A percentile compares a stretch with the other conserved stretches of the same genome.
These are phyloP conservation scores for Belgica antarctica DNA, from an alignment of 2,888 invertebrate species.

Conservation along the genomic window DNA sequence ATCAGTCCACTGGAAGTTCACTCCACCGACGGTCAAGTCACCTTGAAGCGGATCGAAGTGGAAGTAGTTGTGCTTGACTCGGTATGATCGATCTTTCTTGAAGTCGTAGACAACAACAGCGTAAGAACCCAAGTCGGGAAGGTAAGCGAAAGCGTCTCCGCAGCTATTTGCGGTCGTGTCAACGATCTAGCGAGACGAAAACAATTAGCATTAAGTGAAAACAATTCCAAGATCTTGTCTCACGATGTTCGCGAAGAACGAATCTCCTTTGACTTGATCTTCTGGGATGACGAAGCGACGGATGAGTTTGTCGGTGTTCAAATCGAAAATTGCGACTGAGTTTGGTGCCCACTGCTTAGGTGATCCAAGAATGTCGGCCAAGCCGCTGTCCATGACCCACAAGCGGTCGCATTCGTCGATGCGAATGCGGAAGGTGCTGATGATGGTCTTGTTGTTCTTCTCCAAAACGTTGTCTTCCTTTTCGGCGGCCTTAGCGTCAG, in stretches of 20 bases:
- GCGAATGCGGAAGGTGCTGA: conserved; percentile 71
- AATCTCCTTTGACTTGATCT: conserved; percentile 66
- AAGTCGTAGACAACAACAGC: conserved; percentile 71
- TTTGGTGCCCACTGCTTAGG: conserved; percentile 64
- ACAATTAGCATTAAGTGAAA: conserved; percentile 39
- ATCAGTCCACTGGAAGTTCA: conserved; percentile 80
- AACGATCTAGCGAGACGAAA: conserved; percentile 59
- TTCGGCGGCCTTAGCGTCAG: conserved; percentile 53
- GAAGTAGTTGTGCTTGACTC: conserved; percentile 78
- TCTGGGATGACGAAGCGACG: conserved; percentile 68
- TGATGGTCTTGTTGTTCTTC: conserved; percentile 60
- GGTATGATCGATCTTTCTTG: conserved; percentile 72
- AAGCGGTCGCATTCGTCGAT: conserved; percentile 76
- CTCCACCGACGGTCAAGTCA: conserved; percentile 72
- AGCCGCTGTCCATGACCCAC: conserved; percentile 79
- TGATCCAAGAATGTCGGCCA: conserved; percentile 70
- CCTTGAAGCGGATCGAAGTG: conserved; percentile 77
- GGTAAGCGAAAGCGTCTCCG: conserved; percentile 71
- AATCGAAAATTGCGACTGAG: conserved; percentile 68
- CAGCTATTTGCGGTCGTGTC: conserved; percentile 70
- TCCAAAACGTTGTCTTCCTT: conserved; percentile 56
- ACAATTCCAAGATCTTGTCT: conserved; percentile 50
- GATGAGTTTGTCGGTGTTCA: conserved; percentile 71
- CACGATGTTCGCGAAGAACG: conserved; percentile 79
- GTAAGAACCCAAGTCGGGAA: conserved; percentile 74